Evolutionary conservation across 2,888 invertebrate species (phyloP), one percentile per base, ranked within the genome.

Genomic region (Cephus pygmeus): DNA sequence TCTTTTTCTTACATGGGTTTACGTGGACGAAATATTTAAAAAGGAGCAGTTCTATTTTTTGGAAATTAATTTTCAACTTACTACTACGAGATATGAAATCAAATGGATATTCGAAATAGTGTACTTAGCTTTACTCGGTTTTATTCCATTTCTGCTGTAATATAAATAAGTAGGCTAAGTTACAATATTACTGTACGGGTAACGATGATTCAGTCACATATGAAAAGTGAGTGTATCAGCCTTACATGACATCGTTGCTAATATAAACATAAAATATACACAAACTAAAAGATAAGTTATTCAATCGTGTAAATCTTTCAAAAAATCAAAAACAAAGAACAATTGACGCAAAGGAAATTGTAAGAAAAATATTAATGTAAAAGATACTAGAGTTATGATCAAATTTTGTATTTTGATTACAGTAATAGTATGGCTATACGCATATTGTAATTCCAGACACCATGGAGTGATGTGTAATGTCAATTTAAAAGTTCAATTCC

Each of bases 111-210:
- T 23, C 23, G 9, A 56, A 56, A 56, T 56, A 56, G 6, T 56
- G 56, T 34, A 77, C n/a, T 31, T 78, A 71, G 15, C 23, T 78
- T 78, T 76, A 78, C 75, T 75, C 69, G 34, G 73, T 73, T 78
- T 78, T 78, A 78, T 78, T 78, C 75, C 76, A 76, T 74, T 77
- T 73, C 73, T 30, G 35, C 40, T 79, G 76, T 56, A 79, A 79
- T 79, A 79, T 79, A 79, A 79, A 79, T 79, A 79, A 76, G 76
- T 79, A 69, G 79, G 73, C 76, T 79, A 76, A 76, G 69, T 79
- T 76, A 78, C 78, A 79, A 77, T 74, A 33, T 69, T 76, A 77
- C 74, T 79, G 69, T 69, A 71, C 73, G 40, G 56, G 74, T 79
- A 76, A 74, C 76, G 76, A 79, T 69, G 71, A 34, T 69, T 34